A percentile compares a stretch with the other conserved stretches of the same genome.
phyloP scores from a whole-genome alignment of 2,797 vertebrate species.

The Luscinia luscinia region DNA sequence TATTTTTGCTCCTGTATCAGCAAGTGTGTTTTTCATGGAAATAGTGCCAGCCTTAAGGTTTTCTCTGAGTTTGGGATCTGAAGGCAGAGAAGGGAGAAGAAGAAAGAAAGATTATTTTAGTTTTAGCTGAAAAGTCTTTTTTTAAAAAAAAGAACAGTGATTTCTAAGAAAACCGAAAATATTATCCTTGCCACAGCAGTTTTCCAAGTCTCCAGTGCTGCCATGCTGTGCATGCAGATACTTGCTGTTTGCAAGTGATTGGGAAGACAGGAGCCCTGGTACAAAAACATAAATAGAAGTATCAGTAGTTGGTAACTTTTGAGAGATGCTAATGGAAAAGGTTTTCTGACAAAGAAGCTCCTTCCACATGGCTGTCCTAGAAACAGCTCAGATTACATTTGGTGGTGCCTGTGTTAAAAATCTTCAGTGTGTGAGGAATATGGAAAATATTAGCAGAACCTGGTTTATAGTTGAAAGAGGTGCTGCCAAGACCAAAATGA shows the following conservation, averaged over 20 bases:
- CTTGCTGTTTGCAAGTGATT: background rate
- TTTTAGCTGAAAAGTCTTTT: background rate
- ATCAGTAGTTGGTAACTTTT: background rate
- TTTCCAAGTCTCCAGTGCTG: background rate
- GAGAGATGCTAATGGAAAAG: background rate
- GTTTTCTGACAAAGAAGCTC: background rate
- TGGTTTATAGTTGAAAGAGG: constrained; percentile 11
- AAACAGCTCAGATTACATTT: constrained; percentile 1
- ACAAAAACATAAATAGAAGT: background rate
- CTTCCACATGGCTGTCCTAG: background rate
- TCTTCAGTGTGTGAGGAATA: background rate
- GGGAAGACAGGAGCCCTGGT: background rate
- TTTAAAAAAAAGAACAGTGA: background rate
- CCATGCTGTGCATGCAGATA: background rate
- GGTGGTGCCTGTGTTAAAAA: background rate
- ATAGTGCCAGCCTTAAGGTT: background rate
- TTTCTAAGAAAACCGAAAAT: background rate
- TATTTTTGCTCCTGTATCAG: background rate
- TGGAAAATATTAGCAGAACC: constrained; percentile 38
- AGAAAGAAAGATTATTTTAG: background rate
- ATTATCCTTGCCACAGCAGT: background rate
- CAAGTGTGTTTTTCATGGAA: background rate
- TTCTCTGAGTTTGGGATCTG: background rate
- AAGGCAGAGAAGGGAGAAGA: background rate
- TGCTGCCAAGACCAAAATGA: background rate